These are phyloP conservation scores for Acanthurus lineatus DNA, from an alignment of 2,797 vertebrate species.

Conservation along the genomic window DNA sequence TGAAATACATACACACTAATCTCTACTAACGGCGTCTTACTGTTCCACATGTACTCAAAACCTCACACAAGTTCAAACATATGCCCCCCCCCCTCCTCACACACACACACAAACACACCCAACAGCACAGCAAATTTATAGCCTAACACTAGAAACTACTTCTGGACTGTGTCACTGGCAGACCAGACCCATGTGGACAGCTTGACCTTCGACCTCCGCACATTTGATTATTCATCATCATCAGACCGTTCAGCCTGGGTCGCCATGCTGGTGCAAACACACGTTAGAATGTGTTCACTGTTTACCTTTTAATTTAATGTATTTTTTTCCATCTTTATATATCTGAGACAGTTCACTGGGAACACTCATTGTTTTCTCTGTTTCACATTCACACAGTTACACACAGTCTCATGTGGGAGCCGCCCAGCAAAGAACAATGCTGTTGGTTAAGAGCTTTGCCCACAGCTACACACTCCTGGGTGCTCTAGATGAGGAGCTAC, in stretches of 20 bases:
- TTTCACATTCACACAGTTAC: conserved; percentile 19
- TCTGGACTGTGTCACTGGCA: conserved; percentile 79
- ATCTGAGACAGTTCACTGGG: conserved; percentile 36
- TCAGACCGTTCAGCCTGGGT: conserved; percentile 45
- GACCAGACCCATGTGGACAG: conserved; percentile 75
- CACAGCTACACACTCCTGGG: conserved; percentile 1
- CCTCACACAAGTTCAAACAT: conserved; percentile 18
- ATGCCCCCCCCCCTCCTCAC: neutral
- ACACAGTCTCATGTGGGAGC: neutral
- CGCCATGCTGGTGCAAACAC: conserved; percentile 23
- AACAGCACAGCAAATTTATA: conserved; percentile 43
- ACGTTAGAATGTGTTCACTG: conserved; percentile 35
- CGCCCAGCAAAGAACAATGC: conserved; percentile 6
- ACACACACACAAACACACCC: conserved; percentile 15
- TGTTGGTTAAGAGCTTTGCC: conserved; percentile 15
- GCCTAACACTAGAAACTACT: conserved; percentile 46
- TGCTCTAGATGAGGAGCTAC: neutral
- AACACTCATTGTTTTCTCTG: conserved; percentile 38
- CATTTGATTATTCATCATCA: conserved; percentile 80
- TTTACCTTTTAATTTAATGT: conserved; percentile 49
- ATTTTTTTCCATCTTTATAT: conserved; percentile 36
- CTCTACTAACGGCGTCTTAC: conserved; percentile 6
- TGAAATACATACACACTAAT: conserved; percentile 1
- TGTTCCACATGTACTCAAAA: conserved; percentile 30
- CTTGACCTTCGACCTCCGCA: conserved; percentile 69